Base-by-base conservation (phyloP, 2,888 invertebrate species). In the Cosmia trapezina region DNA sequence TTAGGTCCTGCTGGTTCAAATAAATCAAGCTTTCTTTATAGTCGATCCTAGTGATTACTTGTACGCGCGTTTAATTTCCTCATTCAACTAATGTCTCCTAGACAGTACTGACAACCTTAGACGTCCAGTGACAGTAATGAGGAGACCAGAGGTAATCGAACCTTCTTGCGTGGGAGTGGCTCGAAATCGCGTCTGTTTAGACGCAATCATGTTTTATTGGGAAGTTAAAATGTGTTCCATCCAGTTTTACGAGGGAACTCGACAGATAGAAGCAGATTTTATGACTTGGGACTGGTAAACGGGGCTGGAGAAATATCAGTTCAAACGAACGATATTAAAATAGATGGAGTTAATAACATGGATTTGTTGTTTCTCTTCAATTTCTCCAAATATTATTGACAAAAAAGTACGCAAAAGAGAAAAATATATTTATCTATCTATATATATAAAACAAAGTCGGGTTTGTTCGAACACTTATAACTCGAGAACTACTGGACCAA, bases 141-240 rank as follows among this genome's bases (percentile, higher is more conserved):
- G 86, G 68, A 76, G 68, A 70, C 60, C 62, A 71, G 66, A 80
- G 80, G 86, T 86, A 83, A 83, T 70, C 81, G 86, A 82, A 83
- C 80, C 78, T 80, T 79, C 83, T 79, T 70, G 78, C 78, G 87
- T 83, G 76, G 86, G 87, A 78, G 78, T 71, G 74, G 28, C 60
- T 72, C 60, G 65, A 82, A 84, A 83, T 86, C 82, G 73, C 71
- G 65, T 65, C 82, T 80, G 67, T 83, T 80, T 84, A 81, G 73
- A 74, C 72, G 79, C 73, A 80, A 86, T 85, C 78, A 80, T 76
- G 78, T 82, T 86, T 85, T 82, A 86, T 82, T 76, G 84, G 62
- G 59, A 77, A 69, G 61, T 71, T 85, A 65, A 74, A 76, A 80
- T 79, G 78, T 81, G 62, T 75, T 77, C 53, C 71, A 72, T 79